Base-by-base conservation (phyloP, 1,140 invertebrate species). In the Potamilus streckersoni region DNA sequence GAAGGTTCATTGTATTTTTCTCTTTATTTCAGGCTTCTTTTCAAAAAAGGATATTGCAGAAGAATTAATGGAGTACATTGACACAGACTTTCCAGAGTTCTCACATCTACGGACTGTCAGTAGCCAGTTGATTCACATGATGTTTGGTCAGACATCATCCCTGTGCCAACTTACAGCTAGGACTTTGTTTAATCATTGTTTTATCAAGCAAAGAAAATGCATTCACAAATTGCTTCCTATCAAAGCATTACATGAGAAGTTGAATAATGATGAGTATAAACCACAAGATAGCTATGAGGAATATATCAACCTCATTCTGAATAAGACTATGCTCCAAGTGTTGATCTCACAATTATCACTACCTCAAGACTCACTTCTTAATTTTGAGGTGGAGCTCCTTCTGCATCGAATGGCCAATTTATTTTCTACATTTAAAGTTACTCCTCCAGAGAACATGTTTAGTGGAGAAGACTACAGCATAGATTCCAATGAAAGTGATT, bases 1-100 rank as follows among this genome's bases (percentile, higher is more conserved):
- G 31, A 38, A 38, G 31, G 31, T 38, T 38, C 31, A 38, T 38
- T 38, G 6, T 38, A 38, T 38, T 38, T 3, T 38, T 38, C 2
- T 38, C 1, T 70, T 19, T 71, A 59, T 64, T 79, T 20, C 73
- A 87, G 86, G 84, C 67, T 84, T 80, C 65, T 87, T 87, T 69
- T 81, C 78, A 56, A 84, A 63, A 14, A 80, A 79, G 27, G 86
- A 85, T 61, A 82, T 87, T n/a, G 78, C 74, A 17, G 79, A 80
- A 31, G 86, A 87, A 71, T 73, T 87, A 16, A 56, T 67, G 13
- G 73, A 82, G 57, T 74, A 82, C 65, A 64, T 86, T 14, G 79
- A 82, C 27, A 70, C 81, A 31, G 79, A 83, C 56, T 85, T 87
- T 55, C 80, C 83, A 20, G 84, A 87, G 62, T 85, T 86, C 72